phyloP scores from a whole-genome alignment of 2,797 vertebrate species.

The Cirrhinus molitorella region DNA sequence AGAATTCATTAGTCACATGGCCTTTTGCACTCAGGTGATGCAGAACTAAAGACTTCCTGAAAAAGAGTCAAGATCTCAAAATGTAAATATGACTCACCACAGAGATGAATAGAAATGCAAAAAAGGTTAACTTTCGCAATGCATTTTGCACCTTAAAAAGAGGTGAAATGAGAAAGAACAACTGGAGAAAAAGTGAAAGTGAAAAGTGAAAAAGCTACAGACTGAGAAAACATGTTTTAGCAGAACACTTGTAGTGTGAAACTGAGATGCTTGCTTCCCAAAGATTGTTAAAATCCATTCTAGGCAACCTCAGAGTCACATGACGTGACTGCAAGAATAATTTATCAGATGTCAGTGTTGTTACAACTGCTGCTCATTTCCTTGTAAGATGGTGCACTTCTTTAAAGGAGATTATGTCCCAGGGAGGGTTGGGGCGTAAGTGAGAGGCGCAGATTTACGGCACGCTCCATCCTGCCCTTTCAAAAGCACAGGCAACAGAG shows the following conservation, averaged over 20 bases:
- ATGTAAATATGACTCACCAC: too few species aligned
- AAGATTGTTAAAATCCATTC: neutral
- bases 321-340: neutral
- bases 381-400: constrained; percentile 39
- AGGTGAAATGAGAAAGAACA: neutral
- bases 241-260: too few species aligned
- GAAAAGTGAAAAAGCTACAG: neutral
- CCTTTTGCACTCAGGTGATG: neutral
- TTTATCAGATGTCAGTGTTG: constrained; percentile 49
- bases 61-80: neutral
- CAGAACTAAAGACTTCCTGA: neutral
- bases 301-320: neutral
- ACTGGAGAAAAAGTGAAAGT: neutral
- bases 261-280: neutral
- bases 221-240: neutral
- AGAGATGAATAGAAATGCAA: neutral
- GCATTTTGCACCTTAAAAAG: neutral
- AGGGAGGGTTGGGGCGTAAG: constrained; percentile 6
- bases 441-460: constrained; percentile 58
- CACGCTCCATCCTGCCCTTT: constrained; percentile 46
- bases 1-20: neutral
- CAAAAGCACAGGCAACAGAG: constrained; percentile 33
- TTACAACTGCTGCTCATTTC: constrained; percentile 40
- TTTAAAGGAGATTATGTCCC: constrained; percentile 53
- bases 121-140: neutral